Conservation (phyloP, 2,888 invertebrate species). For the Drosophila mimica region DNA sequence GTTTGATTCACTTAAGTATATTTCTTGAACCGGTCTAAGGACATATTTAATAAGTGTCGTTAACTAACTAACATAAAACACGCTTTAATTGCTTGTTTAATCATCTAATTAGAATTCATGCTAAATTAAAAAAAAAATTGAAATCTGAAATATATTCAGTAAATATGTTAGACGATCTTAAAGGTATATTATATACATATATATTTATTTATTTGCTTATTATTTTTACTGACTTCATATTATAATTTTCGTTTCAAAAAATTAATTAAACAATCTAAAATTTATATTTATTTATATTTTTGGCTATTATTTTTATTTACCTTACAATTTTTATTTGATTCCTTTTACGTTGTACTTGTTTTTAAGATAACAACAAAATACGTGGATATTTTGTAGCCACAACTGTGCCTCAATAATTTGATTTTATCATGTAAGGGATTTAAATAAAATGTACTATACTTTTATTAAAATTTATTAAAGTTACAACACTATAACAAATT, state of each 20-base stretch:
- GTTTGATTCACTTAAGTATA: not conserved
- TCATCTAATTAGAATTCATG: not conserved
- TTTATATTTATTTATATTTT: not conserved
- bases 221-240: not conserved
- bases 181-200: too few species aligned
- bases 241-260: not conserved
- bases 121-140: not conserved
- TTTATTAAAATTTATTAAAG: not conserved
- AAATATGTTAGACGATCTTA: not conserved
- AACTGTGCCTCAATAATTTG: not conserved
- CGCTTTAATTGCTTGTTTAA: not conserved
- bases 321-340: too few species aligned
- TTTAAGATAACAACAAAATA: accelerated
- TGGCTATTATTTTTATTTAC: not conserved
- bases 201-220: not conserved
- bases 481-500: not conserved
- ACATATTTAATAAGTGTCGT: not conserved
- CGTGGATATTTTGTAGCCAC: not conserved
- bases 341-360: not conserved
- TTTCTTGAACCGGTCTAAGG: not conserved
- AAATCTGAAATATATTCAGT: not conserved
- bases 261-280: not conserved
- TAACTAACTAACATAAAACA: not conserved
- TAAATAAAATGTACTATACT: not conserved
- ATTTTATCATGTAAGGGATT: not conserved